These are phyloP conservation scores for Phortica okadai DNA, from an alignment of 2,888 invertebrate species.

Conservation along the genomic window DNA sequence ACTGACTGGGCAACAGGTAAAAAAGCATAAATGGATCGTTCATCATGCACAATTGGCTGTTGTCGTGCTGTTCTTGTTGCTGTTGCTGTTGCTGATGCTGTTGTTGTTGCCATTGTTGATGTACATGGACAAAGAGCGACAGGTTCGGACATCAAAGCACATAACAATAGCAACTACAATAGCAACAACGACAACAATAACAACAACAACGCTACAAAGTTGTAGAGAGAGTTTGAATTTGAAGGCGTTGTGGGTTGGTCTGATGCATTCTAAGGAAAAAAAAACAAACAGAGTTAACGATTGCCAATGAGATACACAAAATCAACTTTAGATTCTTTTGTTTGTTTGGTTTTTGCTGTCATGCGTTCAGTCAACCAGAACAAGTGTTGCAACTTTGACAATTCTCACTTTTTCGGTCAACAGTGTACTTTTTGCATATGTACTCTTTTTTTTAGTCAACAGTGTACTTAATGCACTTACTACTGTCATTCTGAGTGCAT, in stretches of 20 bases:
- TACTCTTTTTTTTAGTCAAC: background rate
- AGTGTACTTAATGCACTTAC: conserved; percentile 19
- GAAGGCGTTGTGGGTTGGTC: background rate
- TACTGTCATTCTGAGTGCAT: background rate
- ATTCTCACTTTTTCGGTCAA: background rate
- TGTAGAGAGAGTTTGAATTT: background rate
- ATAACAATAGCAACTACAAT: background rate
- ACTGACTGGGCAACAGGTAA: conserved; percentile 56
- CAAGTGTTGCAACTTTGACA: background rate
- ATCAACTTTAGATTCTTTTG: conserved; percentile 67
- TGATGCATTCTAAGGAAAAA: background rate
- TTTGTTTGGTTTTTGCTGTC: conserved; percentile 44
- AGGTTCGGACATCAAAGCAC: conserved; percentile 17
- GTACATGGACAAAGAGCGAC: conserved; percentile 21
- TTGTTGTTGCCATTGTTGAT: conserved; percentile 10
- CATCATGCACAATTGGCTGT: conserved; percentile 67
- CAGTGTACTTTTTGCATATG: background rate
- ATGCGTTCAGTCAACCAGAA: conserved; percentile 68
- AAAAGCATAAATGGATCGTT: conserved; percentile 65
- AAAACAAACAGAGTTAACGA: background rate
- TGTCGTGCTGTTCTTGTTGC: conserved; percentile 2
- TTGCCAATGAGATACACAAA: conserved; percentile 47
- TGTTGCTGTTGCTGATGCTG: background rate
- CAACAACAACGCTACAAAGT: background rate
- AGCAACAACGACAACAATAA: background rate